Conservation (phyloP, 2,888 invertebrate genomes). For the Cantharis lateralis region DNA sequence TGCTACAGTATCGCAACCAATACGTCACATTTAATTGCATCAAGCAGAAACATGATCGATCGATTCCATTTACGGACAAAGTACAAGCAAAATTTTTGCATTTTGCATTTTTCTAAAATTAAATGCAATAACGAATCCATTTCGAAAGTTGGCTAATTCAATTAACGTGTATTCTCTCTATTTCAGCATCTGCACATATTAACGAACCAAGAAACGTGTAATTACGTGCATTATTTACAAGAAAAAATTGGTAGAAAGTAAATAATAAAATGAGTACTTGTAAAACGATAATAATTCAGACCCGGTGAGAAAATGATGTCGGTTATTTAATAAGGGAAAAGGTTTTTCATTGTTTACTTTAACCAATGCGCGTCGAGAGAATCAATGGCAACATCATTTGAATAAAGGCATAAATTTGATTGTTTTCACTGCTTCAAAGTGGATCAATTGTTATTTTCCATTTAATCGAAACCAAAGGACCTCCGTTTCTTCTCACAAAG, state of each 20-base stretch:
- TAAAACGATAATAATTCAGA: background rate
- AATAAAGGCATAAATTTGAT: too few relatives aligned
- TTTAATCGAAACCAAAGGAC: too few relatives aligned
- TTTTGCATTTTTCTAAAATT: background rate
- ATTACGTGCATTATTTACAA: background rate
- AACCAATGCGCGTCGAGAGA: background rate
- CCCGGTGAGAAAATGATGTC: background rate
- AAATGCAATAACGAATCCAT: background rate
- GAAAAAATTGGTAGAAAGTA: background rate
- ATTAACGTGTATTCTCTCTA: background rate
- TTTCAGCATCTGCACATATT: background rate
- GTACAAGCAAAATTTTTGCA: background rate
- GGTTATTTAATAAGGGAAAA: background rate
- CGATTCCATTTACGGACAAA: background rate
- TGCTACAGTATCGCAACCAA: background rate
- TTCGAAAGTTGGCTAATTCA: background rate
- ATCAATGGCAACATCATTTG: background rate
- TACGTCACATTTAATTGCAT: background rate
- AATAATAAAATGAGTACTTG: background rate
- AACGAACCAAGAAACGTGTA: background rate
- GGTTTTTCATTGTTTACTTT: background rate
- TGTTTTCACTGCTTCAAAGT: too few relatives aligned
- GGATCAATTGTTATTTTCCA: too few relatives aligned
- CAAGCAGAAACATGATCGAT: background rate
- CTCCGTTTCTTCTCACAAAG: too few relatives aligned